Evolutionary conservation across 2,888 invertebrate species (phyloP).

Genomic region (Heliconius ismenius): DNA sequence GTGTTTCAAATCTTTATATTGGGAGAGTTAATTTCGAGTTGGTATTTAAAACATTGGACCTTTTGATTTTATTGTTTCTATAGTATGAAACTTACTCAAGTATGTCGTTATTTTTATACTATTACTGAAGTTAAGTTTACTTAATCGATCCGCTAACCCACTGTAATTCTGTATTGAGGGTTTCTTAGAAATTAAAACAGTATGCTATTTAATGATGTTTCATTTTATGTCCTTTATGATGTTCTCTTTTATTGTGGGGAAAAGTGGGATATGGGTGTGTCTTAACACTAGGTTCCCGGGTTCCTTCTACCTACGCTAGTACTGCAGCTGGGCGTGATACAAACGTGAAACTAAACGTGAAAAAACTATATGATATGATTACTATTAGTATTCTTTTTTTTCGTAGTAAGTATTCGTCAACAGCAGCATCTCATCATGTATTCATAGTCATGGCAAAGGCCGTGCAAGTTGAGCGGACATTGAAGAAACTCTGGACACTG

Average conservation of each 20-base stretch:
- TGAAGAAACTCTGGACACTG: conserved; percentile 78
- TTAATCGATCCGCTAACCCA: conserved; percentile 79
- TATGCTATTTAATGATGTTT: conserved; percentile 78
- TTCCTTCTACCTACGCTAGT: neutral
- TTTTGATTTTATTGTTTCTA: conserved; percentile 51
- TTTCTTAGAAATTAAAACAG: conserved; percentile 82
- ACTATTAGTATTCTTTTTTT: neutral
- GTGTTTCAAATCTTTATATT: conserved; percentile 20
- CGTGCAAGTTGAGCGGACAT: conserved; percentile 81
- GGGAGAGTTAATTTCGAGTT: neutral
- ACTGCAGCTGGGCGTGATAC: neutral
- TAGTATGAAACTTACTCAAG: conserved; percentile 60
- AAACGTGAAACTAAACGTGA: neutral
- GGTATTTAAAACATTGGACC: conserved; percentile 50
- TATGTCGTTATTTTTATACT: conserved; percentile 78
- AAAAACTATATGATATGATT: neutral
- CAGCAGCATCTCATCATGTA: conserved; percentile 86
- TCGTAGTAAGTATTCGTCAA: conserved; percentile 45
- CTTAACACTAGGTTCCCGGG: neutral
- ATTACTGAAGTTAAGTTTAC: conserved; percentile 76
- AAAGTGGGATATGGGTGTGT: too few species aligned
- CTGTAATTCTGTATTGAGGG: conserved; percentile 80
- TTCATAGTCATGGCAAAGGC: conserved; percentile 83
- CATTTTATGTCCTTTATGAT: conserved; percentile 56
- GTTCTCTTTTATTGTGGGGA: neutral